phyloP scores from a whole-genome alignment of 2,113 vertebrate species.

The Osmerus mordax region DNA sequence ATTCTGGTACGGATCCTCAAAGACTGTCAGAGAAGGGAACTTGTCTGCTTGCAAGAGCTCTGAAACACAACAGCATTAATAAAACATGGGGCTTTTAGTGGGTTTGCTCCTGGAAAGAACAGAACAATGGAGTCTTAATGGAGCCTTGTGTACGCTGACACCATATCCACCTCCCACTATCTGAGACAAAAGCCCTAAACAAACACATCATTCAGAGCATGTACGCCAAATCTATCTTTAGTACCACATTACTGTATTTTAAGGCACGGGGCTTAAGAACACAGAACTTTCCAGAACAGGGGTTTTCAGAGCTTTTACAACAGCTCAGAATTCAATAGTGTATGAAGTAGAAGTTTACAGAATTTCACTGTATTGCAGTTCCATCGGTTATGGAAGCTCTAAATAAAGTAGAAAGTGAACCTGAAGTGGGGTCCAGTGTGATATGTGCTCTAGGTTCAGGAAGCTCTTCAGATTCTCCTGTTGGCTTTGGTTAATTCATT shows the following conservation, averaged over 20 bases:
- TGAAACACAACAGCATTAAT: slow-evolving; percentile 12
- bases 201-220: not conserved
- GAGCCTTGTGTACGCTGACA: not conserved
- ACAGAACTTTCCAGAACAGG: too few relatives aligned
- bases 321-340: too few relatives aligned
- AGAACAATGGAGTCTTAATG: slow-evolving; percentile 10
- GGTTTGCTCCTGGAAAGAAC: slow-evolving; percentile 13
- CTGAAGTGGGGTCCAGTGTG: too few relatives aligned
- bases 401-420: too few relatives aligned
- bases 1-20: not conserved
- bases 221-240: not conserved
- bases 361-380: too few relatives aligned
- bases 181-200: not conserved
- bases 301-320: too few relatives aligned
- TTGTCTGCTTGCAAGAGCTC: not conserved
- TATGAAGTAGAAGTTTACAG: too few relatives aligned
- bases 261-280: too few relatives aligned
- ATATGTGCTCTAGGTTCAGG: too few relatives aligned
- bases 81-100: slow-evolving; percentile 27
- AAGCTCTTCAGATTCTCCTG: too few relatives aligned
- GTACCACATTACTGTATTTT: not conserved
- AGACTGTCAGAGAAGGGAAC: not conserved
- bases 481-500: too few relatives aligned
- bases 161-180: not conserved
- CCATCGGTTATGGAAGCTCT: too few relatives aligned